Evolutionary conservation across 2,888 invertebrate genomes (phyloP).

Genomic region (Cheiracanthium punctorium): DNA sequence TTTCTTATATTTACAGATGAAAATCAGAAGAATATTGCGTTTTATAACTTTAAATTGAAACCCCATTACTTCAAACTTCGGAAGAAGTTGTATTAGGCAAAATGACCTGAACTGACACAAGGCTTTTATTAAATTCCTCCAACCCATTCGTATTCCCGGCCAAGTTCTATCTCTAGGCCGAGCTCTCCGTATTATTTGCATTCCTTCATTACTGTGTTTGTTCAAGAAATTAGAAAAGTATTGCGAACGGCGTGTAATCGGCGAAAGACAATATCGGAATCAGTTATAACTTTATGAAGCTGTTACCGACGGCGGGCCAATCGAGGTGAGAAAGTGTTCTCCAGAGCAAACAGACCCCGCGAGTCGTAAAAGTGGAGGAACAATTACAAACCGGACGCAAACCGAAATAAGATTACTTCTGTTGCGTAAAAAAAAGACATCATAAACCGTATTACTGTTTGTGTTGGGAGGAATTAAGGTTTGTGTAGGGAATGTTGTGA

Average conservation of each 20-base stretch:
- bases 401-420: not conserved
- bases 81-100: not conserved
- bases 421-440: not conserved
- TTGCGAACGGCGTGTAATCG: not conserved
- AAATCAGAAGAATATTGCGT: not conserved
- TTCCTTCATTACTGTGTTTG: slow-evolving; percentile 25
- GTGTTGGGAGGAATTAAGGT: not conserved
- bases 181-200: not conserved
- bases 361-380: not conserved
- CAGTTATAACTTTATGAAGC: slow-evolving; percentile 1
- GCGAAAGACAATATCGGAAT: not conserved
- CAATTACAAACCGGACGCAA: not conserved
- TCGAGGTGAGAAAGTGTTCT: not conserved
- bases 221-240: slow-evolving; percentile 60
- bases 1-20: not conserved
- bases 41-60: not conserved
- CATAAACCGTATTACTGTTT: not conserved
- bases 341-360: not conserved
- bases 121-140: not conserved
- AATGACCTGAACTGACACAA: not conserved
- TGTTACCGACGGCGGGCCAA: not conserved
- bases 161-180: not conserved
- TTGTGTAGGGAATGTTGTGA: not conserved
- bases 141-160: not conserved
- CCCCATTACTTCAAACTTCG: not conserved